Evolutionary conservation across 2,797 vertebrate genomes (phyloP), one percentile per base, ranked within the genome.

Genomic region (Peromyscus aztecus): DNA sequence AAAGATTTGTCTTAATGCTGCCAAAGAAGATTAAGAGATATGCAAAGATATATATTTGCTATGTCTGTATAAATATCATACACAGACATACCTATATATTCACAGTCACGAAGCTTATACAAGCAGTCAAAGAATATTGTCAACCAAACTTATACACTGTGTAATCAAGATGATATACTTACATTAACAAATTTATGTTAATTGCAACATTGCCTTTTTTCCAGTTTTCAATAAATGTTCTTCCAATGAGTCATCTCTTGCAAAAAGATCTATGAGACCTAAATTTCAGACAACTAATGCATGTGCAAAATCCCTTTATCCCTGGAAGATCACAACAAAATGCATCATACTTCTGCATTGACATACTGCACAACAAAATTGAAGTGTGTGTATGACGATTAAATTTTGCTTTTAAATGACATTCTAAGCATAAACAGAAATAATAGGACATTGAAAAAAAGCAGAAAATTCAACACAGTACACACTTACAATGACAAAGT

Each of bases 361-460:
- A 13, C 69, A 40, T 11, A n/a, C 1, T 67, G 6, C 16, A 46
- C 1, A 16, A 1, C n/a, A 78, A 37, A 82, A 89, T 40, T 73
- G 77, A 93, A 91, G 61, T 63, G 4, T 1, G 24, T 46, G 73
- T 57, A 2, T 3, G 6, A 67, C 67, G 34, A 46, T 46, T 49
- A 59, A 59, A 3, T 34, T 55, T n/a, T 96, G 2, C 1, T 61
- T 91, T 89, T 31, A 84, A 94, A 75, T 95, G 31, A 59, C 24
- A 14, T 71, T 49, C 63, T 92, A 71, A 90, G 80, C 11, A 61
- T 89, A 90, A 87, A 65, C 1, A 71, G 16, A 55, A 92, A 82
- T 67, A 46, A 84, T 93, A 59, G n/a, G 9, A 88, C 43, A 14
- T 37, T 78, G 23, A 87, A 2, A 21, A 89, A 96, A 84, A 93